Percentiles rank a stretch among this genome's conserved stretches.
phyloP scores from a whole-genome alignment of 2,797 vertebrate species.

The Enteromius anoplus region DNA sequence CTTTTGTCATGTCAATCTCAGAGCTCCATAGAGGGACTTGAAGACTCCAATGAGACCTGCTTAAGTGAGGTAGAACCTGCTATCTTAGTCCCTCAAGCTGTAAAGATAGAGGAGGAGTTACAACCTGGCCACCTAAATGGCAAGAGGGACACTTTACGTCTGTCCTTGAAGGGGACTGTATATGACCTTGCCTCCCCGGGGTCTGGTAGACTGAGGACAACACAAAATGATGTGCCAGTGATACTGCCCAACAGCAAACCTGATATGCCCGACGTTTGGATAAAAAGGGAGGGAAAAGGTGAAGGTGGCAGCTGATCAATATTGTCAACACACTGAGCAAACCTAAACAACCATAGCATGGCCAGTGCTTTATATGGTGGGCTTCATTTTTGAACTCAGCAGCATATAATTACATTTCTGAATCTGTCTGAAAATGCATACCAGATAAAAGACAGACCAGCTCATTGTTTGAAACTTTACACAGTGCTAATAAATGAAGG shows the following conservation, averaged over 20 bases:
- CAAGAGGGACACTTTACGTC: constrained; percentile 89
- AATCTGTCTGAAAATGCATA: constrained; percentile 24
- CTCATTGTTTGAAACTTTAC: background rate
- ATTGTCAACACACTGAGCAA: constrained; percentile 32
- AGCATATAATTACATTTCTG: constrained; percentile 18
- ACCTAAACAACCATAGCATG: constrained; percentile 57
- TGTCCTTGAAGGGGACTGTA: constrained; percentile 89
- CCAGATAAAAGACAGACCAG: background rate
- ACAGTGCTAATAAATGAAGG: constrained; percentile 1
- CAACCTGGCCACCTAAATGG: constrained; percentile 90
- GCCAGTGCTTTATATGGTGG: constrained; percentile 33
- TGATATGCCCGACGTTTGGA: constrained; percentile 95
- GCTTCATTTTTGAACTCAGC: constrained; percentile 38
- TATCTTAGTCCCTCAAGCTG: constrained; percentile 63
- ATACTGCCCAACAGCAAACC: constrained; percentile 96
- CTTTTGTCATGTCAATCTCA: constrained; percentile 74
- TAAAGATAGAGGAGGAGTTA: constrained; percentile 62
- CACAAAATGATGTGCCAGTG: constrained; percentile 81
- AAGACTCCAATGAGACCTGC: constrained; percentile 90
- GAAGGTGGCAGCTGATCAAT: constrained; percentile 73
- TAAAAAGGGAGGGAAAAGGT: constrained; percentile 82
- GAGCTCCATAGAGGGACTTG: constrained; percentile 89
- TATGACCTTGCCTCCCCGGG: constrained; percentile 81
- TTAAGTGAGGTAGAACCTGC: constrained; percentile 85
- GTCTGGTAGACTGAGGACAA: constrained; percentile 80